These are phyloP conservation scores for Drosophila carrolli DNA, from an alignment of 1,140 invertebrate species.

Conservation along the genomic window DNA sequence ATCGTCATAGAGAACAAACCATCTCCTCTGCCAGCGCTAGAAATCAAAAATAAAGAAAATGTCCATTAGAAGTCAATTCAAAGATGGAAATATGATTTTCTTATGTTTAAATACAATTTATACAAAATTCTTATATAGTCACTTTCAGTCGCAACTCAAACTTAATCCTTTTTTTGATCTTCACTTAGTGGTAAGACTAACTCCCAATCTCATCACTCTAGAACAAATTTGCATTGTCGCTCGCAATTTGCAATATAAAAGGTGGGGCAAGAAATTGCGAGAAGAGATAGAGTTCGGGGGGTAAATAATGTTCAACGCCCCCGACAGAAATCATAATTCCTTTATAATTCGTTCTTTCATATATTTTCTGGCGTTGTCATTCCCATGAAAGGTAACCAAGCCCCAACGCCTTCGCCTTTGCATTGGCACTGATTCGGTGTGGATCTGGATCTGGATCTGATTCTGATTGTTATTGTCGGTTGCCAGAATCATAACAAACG, in stretches of 20 bases:
- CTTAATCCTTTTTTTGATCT: background rate
- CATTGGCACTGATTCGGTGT: slow-evolving; percentile 34
- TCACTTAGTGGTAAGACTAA: background rate
- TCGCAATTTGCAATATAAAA: slow-evolving; percentile 13
- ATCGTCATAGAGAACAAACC: slow-evolving; percentile 99
- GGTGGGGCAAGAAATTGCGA: background rate
- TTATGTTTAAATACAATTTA: background rate
- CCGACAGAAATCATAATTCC: slow-evolving; percentile 71
- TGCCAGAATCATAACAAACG: slow-evolving; percentile 75
- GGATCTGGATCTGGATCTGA: slow-evolving; percentile 44
- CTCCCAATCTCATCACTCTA: slow-evolving; percentile 9
- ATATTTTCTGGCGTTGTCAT: slow-evolving; percentile 59
- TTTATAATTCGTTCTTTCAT: slow-evolving; percentile 59
- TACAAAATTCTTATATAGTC: too few relatives aligned
- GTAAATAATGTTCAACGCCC: slow-evolving; percentile 62
- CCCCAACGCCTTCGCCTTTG: slow-evolving; percentile 45
- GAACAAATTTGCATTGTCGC: slow-evolving; percentile 23
- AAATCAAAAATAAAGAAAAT: slow-evolving; percentile 83
- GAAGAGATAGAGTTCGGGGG: slow-evolving; percentile 2
- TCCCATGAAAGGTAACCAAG: slow-evolving; percentile 52
- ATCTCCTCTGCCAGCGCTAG: slow-evolving; percentile 98
- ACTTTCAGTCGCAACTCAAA: too few relatives aligned
- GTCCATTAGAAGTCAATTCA: slow-evolving; percentile 9
- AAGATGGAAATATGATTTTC: background rate
- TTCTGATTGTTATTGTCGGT: slow-evolving; percentile 75